These are phyloP conservation scores for Zoanthus sociatus DNA, from an alignment of 92 coral and sea anemone genomes.

Conservation along the genomic window DNA sequence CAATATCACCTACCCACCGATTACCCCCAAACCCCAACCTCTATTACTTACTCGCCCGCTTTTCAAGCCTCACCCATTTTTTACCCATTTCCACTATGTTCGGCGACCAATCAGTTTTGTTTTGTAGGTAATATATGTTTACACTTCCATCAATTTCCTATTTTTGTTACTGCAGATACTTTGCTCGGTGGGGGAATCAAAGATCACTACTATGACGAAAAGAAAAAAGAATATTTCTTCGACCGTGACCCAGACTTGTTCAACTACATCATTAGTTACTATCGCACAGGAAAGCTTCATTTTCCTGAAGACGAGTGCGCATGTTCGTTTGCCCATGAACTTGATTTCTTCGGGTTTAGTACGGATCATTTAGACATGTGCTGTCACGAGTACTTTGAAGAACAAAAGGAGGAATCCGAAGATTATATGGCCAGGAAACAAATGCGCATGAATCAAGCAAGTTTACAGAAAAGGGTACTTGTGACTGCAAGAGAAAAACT, in stretches of 20 bases:
- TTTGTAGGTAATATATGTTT: too few relatives aligned
- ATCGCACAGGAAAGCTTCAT: conserved; percentile 93
- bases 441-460: conserved; percentile 62
- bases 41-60: too few relatives aligned
- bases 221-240: conserved; percentile 86
- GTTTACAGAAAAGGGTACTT: conserved; percentile 49
- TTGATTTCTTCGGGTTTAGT: conserved; percentile 87
- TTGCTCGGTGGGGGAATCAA: conserved; percentile 87
- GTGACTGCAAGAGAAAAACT: conserved; percentile 69
- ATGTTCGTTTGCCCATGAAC: conserved; percentile 90
- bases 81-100: too few relatives aligned
- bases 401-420: conserved; percentile 70
- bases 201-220: conserved; percentile 78
- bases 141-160: neutral
- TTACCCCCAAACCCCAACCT: too few relatives aligned
- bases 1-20: too few relatives aligned
- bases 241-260: conserved; percentile 98
- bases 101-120: too few relatives aligned
- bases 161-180: conserved; percentile 69
- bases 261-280: conserved; percentile 87
- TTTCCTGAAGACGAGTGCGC: conserved; percentile 98
- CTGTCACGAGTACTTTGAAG: conserved; percentile 81
- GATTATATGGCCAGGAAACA: conserved; percentile 56
- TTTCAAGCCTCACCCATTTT: too few relatives aligned
- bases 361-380: conserved; percentile 70